Evolutionary conservation across 1,140 invertebrate genomes (phyloP), one percentile per base, ranked within the genome.

Genomic region (Venustaconcha ellipsiformis): DNA sequence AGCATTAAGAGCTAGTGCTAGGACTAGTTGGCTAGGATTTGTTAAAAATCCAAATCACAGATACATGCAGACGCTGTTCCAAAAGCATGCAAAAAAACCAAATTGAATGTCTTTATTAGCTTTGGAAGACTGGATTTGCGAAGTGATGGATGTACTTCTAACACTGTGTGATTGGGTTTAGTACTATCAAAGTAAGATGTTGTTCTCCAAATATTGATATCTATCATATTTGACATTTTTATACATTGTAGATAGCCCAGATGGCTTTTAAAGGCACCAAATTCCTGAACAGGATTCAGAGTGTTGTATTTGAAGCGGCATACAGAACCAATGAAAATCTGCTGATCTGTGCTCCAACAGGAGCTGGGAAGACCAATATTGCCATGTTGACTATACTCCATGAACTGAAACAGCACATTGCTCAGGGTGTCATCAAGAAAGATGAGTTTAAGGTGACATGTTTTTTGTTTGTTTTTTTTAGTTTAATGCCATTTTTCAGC

Each of bases 251-350:
- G 87, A 86, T 90, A 79, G 89, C 81, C 18, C 83, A 87, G 75
- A 71, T 88, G 14, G 88, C 86, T 0, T 99, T 99, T 86, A 92
- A 93, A 81, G 95, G 95, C 79, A 95, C 96, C 56, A 94, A 95
- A 87, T 91, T 92, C 66, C 91, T 99, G 18, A 99, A 99, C 91
- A 91, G 94, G 72, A 99, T 99, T 78, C 98, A 99, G 88, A 96
- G 96, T 0, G 94, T 99, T 67, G 98, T 99, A 0, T 99, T 95
- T 90, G 93, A 97, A 64, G 93, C 96, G 4, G 99, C 99, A 0
- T 99, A 99, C 91, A 94, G 96, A 84, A 96, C 96, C 14, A 98
- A 99, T 89, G 96, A 99, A 86, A 99, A 99, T 90, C 92, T 99
- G 83, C 89, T 99, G 66, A 90, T 90, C 63, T 90, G 87, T 83